Evolutionary conservation across 2,113 vertebrate species (phyloP), one percentile per base, ranked within the genome.

Genomic region (Phalacrocorax carbo): DNA sequence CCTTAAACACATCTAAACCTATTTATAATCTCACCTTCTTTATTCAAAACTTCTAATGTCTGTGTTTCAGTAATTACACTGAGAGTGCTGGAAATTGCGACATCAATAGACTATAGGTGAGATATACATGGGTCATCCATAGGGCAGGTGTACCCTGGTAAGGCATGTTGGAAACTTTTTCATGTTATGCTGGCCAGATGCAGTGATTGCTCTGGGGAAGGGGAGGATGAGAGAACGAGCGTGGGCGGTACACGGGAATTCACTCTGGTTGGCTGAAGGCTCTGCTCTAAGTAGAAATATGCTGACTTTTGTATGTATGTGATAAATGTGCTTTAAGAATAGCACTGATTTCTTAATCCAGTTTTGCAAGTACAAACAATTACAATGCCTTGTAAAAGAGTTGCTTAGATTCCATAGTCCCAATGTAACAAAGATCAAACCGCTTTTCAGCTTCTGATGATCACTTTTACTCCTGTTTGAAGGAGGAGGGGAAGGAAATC

Each of bases 291-390:
- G 96, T 44, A 88, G 88, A 98, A 98, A 97, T 97, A 72, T 91
- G 95, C 96, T 98, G 94, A 97, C 96, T 98, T 98, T 97, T 94
- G 34, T 96, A 38, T 78, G 89, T 40, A 69, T 95, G 95, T 98
- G 98, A 97, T 95, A 96, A 96, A 95, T 94, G 94, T n/a, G 81
- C 84, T 92, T 97, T 94, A 97, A 98, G 97, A 97, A 97, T 90
- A 98, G 96, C 97, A 97, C 83, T 68, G 97, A 98, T 98, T 98
- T 98, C 98, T 98, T 98, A 86, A 98, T 97, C 97, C 94, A 97
- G 89, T 98, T 98, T 98, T 98, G 97, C 97, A 98, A 98, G 97
- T 97, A 97, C 92, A 97, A 98, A 98, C 97, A 98, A 96, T 97
- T 95, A 96, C 92, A 89, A 36, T 95, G 95, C 95, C 87, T 97